phyloP scores from a whole-genome alignment of 2,888 invertebrate genomes.

The Chrysotoxum bicinctum region DNA sequence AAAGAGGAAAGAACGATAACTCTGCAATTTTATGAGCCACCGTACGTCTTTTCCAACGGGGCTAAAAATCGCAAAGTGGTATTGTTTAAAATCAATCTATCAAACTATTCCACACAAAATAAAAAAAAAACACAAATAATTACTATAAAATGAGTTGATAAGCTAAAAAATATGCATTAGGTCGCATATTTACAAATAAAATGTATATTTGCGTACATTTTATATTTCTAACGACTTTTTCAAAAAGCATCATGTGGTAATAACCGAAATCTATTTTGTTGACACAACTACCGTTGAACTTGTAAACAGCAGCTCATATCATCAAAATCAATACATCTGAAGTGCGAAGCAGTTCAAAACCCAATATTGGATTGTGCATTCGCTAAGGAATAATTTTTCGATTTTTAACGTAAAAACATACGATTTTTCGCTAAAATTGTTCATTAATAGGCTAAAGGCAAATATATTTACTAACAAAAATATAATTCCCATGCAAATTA shows the following conservation, averaged over 20 bases:
- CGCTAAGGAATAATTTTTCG: slow-evolving; percentile 11
- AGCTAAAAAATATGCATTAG: too few relatives aligned
- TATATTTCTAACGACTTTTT: not conserved
- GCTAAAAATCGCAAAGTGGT: too few relatives aligned
- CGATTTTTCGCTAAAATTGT: not conserved
- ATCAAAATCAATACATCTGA: slow-evolving; percentile 46
- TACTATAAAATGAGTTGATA: too few relatives aligned
- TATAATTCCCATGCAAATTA: not conserved
- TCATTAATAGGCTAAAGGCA: not conserved
- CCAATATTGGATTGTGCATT: slow-evolving; percentile 3
- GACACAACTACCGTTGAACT: slow-evolving; percentile 35
- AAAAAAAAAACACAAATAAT: too few relatives aligned
- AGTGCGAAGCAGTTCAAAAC: slow-evolving; percentile 16
- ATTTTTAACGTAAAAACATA: not conserved
- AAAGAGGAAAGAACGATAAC: too few relatives aligned
- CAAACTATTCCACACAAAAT: too few relatives aligned
- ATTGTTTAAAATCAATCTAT: too few relatives aligned
- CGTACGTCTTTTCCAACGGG: too few relatives aligned
- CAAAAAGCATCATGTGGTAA: not conserved
- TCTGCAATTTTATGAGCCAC: too few relatives aligned
- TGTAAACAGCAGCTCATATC: slow-evolving; percentile 38
- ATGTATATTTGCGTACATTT: not conserved
- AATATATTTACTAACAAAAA: not conserved
- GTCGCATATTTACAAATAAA: too few relatives aligned
- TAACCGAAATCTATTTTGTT: slow-evolving; percentile 1